Conservation (phyloP, 2,113 vertebrate species). For the Phocoena sinus region DNA sequence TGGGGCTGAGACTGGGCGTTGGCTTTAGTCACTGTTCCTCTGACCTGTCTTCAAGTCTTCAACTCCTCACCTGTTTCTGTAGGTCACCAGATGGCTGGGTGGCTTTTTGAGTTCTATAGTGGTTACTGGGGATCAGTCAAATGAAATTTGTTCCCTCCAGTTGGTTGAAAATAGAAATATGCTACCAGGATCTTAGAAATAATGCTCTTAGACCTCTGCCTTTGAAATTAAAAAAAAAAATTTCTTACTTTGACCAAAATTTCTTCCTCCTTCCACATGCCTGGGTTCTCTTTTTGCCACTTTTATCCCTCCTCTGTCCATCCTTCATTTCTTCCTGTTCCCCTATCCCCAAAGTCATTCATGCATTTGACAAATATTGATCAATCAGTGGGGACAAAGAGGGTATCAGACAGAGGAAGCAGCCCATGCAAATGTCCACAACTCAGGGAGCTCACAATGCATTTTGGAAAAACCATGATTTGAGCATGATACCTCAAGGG, state of each 20-base stretch:
- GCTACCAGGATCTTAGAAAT: neutral
- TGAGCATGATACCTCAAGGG: neutral
- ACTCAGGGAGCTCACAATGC: neutral
- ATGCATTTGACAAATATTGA: neutral
- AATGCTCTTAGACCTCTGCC: neutral
- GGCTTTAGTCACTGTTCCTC: neutral
- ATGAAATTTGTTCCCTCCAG: neutral
- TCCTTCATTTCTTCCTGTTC: neutral
- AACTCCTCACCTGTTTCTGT: neutral
- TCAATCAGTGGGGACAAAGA: neutral
- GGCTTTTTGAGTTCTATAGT: neutral
- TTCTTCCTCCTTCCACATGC: neutral
- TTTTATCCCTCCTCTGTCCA: neutral
- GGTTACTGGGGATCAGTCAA: neutral
- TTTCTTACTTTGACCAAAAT: neutral
- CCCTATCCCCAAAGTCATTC: neutral
- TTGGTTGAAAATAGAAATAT: neutral
- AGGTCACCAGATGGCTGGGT: neutral
- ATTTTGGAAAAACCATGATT: neutral
- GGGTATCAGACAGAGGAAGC: neutral
- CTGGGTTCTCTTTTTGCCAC: neutral
- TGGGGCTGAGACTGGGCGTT: neutral
- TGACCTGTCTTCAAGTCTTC: neutral
- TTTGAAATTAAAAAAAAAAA: neutral
- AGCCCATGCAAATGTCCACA: neutral